Percentiles rank a stretch among this genome's conserved stretches.
Evolutionary conservation across 1,140 invertebrate genomes (phyloP).

Genomic region (Colletes gigas): DNA sequence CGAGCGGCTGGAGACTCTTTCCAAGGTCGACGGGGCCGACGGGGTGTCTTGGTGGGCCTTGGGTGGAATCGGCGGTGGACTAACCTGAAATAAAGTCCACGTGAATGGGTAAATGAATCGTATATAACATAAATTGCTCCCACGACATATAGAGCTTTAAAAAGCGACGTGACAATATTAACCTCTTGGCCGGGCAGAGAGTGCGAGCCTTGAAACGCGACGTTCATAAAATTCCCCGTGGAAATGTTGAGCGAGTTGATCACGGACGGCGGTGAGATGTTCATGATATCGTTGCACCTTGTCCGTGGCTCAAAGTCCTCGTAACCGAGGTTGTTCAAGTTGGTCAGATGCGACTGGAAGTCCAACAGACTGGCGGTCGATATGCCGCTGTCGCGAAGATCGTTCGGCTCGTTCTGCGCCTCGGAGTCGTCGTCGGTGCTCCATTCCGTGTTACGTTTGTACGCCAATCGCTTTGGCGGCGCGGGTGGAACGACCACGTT

Average conservation of each 20-base stretch:
- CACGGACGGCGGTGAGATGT: slow-evolving; percentile 79
- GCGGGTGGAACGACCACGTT: slow-evolving; percentile 81
- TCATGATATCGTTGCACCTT: slow-evolving; percentile 78
- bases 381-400: slow-evolving; percentile 82
- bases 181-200: slow-evolving; percentile 77
- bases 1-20: slow-evolving; percentile 69
- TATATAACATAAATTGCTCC: too few relatives aligned
- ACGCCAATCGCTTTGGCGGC: slow-evolving; percentile 83
- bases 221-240: slow-evolving; percentile 71
- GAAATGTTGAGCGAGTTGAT: slow-evolving; percentile 75
- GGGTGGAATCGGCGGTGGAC: slow-evolving; percentile 83
- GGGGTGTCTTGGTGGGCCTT: slow-evolving; percentile 80
- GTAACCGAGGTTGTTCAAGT: slow-evolving; percentile 82
- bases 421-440: slow-evolving; percentile 74
- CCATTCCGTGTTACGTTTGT: slow-evolving; percentile 80
- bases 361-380: slow-evolving; percentile 81
- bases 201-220: slow-evolving; percentile 77
- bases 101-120: neutral
- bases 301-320: slow-evolving; percentile 82
- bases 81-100: slow-evolving; percentile 69
- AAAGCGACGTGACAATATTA: slow-evolving; percentile 3
- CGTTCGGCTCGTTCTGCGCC: slow-evolving; percentile 75
- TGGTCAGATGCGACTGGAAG: slow-evolving; percentile 80
- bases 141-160: too few relatives aligned
- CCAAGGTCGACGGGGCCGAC: slow-evolving; percentile 76